Evolutionary conservation across 2,797 vertebrate species (phyloP), one percentile per base, ranked within the genome.

Genomic region (Scolopax rusticola): DNA sequence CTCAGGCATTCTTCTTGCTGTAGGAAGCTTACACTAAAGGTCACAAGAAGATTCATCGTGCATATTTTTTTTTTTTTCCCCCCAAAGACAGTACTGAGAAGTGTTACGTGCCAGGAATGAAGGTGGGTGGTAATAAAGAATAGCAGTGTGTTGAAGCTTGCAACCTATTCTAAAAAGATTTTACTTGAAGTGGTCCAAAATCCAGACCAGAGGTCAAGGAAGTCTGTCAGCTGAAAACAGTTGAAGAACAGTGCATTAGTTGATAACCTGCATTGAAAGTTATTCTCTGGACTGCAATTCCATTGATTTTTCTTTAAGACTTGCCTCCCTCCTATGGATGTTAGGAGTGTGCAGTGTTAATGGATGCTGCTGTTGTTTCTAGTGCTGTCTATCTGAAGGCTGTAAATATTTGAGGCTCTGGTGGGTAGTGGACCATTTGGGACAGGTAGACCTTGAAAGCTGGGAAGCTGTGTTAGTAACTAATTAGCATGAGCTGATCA

Each of bases 21-120:
- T 51, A 84, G 91, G 64, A 94, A 63, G 61, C 67, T 96, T 90
- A 47, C 84, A 27, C 28, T 60, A 91, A 95, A 96, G 48, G 93
- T 95, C 96, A 79, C 80, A 65, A 71, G 74, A 70, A 95, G 59
- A 95, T 91, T 91, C 87, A 77, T 74, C 5, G 14, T 84, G 79
- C 64, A 45, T 32, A 47, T 91, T 85, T 80, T 27, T 12, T 2
- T 1, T 8, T 45, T 19, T 43, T 43, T 43, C 4, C 15, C 38
- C 87, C 25, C 4, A 14, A 76, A 25, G 64, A 61, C 65, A 47
- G 53, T 64, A 41, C 5, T 69, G 92, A 63, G 48, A 75, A 81
- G 70, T 78, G 68, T 30, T 38, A 71, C 0, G 18, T 94, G 77
- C 92, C 28, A 23, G 71, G 85, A 89, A 82, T 67, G 57, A 33